Base-by-base conservation (phyloP, 2,888 invertebrate genomes). In the Eristalinus sepulchralis region DNA sequence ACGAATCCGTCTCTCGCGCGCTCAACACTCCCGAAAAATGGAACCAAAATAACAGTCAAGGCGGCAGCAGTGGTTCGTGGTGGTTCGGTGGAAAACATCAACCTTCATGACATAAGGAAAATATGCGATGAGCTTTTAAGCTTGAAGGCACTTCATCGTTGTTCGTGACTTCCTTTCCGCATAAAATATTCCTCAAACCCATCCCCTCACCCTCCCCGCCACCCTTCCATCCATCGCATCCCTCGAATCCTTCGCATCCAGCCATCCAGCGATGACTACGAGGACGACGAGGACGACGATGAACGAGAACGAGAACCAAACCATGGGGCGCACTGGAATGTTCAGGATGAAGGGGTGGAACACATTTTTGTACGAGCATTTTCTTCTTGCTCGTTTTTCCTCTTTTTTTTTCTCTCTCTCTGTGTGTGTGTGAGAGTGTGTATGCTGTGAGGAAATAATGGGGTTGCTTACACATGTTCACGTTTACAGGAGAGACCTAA, bases 381-480 rank as follows among this genome's bases (percentile, higher is more conserved):
- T 33, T n/a, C n/a, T 62, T 62, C 22, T 17, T 36, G 17, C 31
- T 10, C 17, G 5, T 27, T 66, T 66, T 47, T 60, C 39, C 31
- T 39, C 39, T 39, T 24, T 34, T 62, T 68, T 24, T 47, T 53
- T 27, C 27, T 27, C 27, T 27, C 27, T 5, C 27, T 27, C n/a
- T n/a, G n/a, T n/a, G n/a, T n/a, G n/a, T n/a, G n/a, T n/a, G n/a
- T 27, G 27, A 3, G 2, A 27, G 27, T 27, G 27, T 27, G 27
- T 27, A 5, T 36, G 34, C 34, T 31, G 27, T 63, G 22, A 63
- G 75, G 57, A 73, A 75, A 75, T 75, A 75, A 81, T 81, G 81
- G 75, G 81, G 81, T 81, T 75, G 81, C 81, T 81, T 81, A 81
- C 81, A 81, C 81, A 81, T 81, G 81, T 81, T 81, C 81, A 81